Evolutionary conservation across 92 coral and sea anemone genomes (phyloP).

Genomic region (Diadumene lineata): DNA sequence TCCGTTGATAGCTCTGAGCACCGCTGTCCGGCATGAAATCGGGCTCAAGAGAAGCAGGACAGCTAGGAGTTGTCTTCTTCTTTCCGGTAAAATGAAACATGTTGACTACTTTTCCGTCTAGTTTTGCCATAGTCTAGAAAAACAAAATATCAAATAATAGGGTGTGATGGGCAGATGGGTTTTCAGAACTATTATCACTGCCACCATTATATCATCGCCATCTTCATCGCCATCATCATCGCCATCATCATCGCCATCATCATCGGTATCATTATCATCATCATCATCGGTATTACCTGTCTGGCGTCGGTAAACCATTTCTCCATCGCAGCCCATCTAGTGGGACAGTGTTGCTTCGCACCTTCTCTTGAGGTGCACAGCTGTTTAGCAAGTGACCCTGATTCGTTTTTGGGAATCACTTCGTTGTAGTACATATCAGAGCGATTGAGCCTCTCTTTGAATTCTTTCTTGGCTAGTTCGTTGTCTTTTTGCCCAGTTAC

Average conservation of each 20-base stretch:
- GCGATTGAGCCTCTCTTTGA: slow-evolving; percentile 49
- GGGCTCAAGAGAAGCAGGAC: slow-evolving; percentile 57
- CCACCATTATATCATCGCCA: background rate
- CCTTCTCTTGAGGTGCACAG: slow-evolving; percentile 52
- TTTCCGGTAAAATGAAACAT: slow-evolving; percentile 69
- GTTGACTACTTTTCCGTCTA: slow-evolving; percentile 45
- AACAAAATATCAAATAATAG: background rate
- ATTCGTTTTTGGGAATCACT: slow-evolving; percentile 79
- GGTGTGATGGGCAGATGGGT: too few species aligned
- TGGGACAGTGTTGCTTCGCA: slow-evolving; percentile 78
- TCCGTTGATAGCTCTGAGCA: slow-evolving; percentile 57
- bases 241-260: background rate
- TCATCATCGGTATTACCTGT: slow-evolving; percentile 55
- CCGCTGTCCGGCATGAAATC: slow-evolving; percentile 65
- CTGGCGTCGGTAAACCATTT: slow-evolving; percentile 76
- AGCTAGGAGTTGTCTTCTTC: slow-evolving; percentile 66
- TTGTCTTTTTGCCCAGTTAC: slow-evolving; percentile 63
- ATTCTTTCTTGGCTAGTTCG: slow-evolving; percentile 50
- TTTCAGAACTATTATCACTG: background rate
- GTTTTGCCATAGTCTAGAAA: slow-evolving; percentile 47
- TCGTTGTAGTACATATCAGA: slow-evolving; percentile 70
- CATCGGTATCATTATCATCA: background rate
- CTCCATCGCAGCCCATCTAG: slow-evolving; percentile 87
- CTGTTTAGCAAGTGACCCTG: slow-evolving; percentile 61
- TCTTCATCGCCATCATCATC: background rate